Evolutionary conservation across 92 coral and sea anemone genomes (phyloP), one percentile per base, ranked within the genome.

Genomic region (Porites lobata): DNA sequence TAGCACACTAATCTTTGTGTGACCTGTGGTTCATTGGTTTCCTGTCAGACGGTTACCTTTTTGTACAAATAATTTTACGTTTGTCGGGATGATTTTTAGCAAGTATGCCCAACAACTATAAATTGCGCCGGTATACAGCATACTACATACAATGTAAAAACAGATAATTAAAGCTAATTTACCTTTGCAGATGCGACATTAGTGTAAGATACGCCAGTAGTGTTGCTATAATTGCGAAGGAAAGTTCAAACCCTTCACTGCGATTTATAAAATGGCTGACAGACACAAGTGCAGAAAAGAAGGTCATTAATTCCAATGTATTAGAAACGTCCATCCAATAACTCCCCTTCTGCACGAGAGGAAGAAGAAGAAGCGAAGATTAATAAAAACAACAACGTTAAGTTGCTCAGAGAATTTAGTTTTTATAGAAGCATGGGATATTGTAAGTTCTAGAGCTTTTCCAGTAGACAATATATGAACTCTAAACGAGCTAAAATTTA

Each of bases 131-230:
- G 47, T 4, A 38, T 4, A 5, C 47, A 7, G 13, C 61, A 10
- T 14, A 1, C 61, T 14, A 56, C 10, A 54, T 10, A 56, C 61
- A 10, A 14, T 56, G 14, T 56, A 56, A 17, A 14, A 56, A 14
- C 15, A 10, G 11, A 14, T 4, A 56, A 21, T 21, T 4, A 8
- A 20, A 32, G 1, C 11, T 54, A 19, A 6, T 86, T 94, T 85
- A 95, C 98, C 90, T 85, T 80, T 92, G 98, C 15, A 90, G 54
- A 29, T 82, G 91, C 9, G 93, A 76, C 58, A 93, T 76, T 0
- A 93, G 65, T 5, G 91, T 81, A 19, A 88, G 10, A 71, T 88
- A 95, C 52, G 91, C 88, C 0, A 86, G 65, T 1, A 95, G 82
- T 22, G 93, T 77, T 1, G 94, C 82, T 24, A 69, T 6, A 24